Percentiles rank a stretch among this genome's conserved stretches.
These are phyloP conservation scores for Thecophora atra DNA, from an alignment of 2,888 invertebrate genomes.

Conservation along the genomic window DNA sequence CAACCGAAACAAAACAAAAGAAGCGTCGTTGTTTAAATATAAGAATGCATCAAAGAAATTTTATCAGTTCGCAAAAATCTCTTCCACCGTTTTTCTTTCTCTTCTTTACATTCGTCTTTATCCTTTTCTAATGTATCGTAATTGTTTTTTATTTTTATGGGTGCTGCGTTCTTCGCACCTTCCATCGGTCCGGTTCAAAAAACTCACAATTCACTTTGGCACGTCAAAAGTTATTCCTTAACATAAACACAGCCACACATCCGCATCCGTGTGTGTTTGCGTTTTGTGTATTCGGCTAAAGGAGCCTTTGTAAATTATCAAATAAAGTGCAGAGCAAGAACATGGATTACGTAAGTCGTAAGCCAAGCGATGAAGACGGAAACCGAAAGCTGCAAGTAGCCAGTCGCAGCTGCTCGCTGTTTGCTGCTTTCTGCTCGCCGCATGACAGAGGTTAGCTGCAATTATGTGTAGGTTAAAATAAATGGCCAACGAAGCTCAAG, in stretches of 20 bases:
- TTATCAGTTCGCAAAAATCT: neutral
- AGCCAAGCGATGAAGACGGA: no score
- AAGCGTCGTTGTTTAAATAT: no score
- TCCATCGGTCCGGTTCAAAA: neutral
- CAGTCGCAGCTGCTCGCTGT: neutral
- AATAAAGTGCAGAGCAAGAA: constrained; percentile 6
- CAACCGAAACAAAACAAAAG: no score
- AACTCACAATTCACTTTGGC: constrained; percentile 7
- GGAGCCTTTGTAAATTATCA: constrained; percentile 7
- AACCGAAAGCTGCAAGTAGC: neutral
- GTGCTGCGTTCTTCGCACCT: neutral
- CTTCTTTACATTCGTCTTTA: neutral
- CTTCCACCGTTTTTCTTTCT: neutral
- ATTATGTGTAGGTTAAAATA: constrained; percentile 17
- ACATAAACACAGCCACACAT: neutral
- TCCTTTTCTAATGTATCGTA: neutral
- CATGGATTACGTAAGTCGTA: constrained; percentile 9
- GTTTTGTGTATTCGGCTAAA: neutral
- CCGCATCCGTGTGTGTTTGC: neutral
- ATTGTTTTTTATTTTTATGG: neutral
- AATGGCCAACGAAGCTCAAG: neutral
- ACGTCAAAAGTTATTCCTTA: constrained; percentile 2
- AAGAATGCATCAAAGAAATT: no score
- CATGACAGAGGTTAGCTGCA: constrained; percentile 9
- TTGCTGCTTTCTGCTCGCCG: neutral